phyloP scores from a whole-genome alignment of 1,140 invertebrate species.

The Hormaphis cornu region DNA sequence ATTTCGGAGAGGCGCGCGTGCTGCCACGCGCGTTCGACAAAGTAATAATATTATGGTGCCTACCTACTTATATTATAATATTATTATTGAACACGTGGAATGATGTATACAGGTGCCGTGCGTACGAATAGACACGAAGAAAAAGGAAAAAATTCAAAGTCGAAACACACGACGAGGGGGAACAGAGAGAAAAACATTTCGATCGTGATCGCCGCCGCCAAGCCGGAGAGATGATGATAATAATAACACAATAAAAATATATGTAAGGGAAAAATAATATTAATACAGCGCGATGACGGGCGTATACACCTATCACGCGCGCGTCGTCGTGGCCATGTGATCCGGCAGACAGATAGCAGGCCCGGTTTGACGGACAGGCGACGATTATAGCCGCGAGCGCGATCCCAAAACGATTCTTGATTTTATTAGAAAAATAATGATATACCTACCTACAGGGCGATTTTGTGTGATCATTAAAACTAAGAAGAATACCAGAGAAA shows the following conservation, averaged over 20 bases:
- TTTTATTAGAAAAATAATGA: too few relatives aligned
- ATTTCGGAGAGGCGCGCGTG: background rate
- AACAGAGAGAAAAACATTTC: background rate
- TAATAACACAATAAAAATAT: background rate
- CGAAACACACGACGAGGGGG: background rate
- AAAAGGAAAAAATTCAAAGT: too few relatives aligned
- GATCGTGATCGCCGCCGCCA: background rate
- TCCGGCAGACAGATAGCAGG: background rate
- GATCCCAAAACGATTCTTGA: too few relatives aligned
- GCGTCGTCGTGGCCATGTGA: background rate
- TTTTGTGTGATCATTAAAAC: too few relatives aligned
- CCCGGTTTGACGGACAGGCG: constrained; percentile 1
- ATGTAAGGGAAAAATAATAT: background rate
- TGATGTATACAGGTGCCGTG: too few relatives aligned
- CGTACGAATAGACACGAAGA: background rate
- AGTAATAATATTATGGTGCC: too few relatives aligned
- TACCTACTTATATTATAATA: too few relatives aligned
- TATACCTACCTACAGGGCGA: too few relatives aligned
- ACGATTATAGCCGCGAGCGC: background rate
- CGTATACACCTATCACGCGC: constrained; percentile 21
- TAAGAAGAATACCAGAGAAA: too few relatives aligned
- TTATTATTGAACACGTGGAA: too few relatives aligned
- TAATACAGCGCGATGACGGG: background rate
- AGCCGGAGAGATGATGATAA: background rate
- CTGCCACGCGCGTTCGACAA: too few relatives aligned